A percentile compares a stretch with the other conserved stretches of the same genome.
Conservation (phyloP, 2,113 vertebrate species). For the Gopherus evgoodei region DNA sequence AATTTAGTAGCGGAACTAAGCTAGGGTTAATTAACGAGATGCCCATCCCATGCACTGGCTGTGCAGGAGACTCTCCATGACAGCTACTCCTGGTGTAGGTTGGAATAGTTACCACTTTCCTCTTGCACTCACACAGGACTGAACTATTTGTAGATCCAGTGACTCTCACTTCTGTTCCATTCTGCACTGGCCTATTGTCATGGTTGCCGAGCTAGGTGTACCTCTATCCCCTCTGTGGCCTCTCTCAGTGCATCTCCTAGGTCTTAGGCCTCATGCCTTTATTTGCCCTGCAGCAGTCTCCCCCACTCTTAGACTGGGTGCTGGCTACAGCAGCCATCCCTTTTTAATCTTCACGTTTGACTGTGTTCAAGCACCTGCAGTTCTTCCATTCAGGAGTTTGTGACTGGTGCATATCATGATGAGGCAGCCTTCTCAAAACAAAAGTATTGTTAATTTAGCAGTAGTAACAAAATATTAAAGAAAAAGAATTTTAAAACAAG, state of each 20-base stretch:
- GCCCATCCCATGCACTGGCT: neutral
- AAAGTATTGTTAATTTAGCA: neutral
- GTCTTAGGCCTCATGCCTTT: neutral
- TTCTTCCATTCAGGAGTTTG: neutral
- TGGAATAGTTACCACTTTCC: neutral
- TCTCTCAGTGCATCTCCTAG: neutral
- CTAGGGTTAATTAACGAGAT: neutral
- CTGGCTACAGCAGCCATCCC: neutral
- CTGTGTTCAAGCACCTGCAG: neutral
- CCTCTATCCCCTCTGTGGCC: neutral
- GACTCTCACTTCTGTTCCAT: neutral
- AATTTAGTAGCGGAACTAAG: conserved; percentile 7
- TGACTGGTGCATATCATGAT: neutral
- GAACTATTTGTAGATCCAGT: neutral
- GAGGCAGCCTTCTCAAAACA: neutral
- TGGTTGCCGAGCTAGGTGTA: neutral
- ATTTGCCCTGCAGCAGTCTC: neutral
- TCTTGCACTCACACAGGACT: neutral
- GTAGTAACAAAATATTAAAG: neutral
- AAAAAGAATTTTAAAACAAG: too few species aligned
- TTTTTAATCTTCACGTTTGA: neutral
- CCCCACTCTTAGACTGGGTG: neutral
- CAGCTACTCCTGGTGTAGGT: neutral
- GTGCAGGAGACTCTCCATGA: neutral
- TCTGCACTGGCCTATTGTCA: neutral